Evolutionary conservation across 2,113 vertebrate species (phyloP), one percentile per base, ranked within the genome.

Genomic region (Perccottus glenii): DNA sequence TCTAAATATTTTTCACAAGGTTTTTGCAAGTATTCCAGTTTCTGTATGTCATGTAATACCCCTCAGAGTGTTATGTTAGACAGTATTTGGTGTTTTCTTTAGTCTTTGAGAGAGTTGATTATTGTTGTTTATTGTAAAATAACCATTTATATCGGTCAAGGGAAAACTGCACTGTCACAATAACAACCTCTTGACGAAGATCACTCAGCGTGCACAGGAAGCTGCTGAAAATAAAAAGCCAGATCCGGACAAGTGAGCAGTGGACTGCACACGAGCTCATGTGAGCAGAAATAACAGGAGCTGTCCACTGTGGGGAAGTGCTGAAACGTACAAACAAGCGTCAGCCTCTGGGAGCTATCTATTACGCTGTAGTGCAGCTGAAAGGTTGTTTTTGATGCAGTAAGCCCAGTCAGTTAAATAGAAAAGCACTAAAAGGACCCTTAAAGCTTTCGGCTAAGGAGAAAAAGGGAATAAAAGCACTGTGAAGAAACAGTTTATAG

Each of bases 301-400:
- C 77, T 76, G 50, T 83, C 74, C 76, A 53, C 46, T 12, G 45
- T 19, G 1, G 5, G 10, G 36, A 8, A 19, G 73, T 74, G 75
- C 85, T 88, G 81, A 82, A 77, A 69, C 35, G 0, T 9, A 14
- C 73, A 61, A 47, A 64, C 36, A 44, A 64, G 6, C 19, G 40
- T 40, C 40, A 42, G 65, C 46, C 19, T 50, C 19, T 2, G 4
- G 59, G 72, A 69, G 84, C 86, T 86, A 84, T 87, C 73, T 67
- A 43, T 46, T 40, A 35, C 14, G 2, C 32, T 1, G 51, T 50
- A 76, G 80, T 85, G 77, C 89, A 89, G 87, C 88, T 85, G 62
- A 38, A 38, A 61, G 11, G 3, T 11, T 15, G 27, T 10, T 43
- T 56, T 43, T 44, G 52, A n/a, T 59, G 35, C 33, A 57, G 11